A percentile compares a stretch with the other conserved stretches of the same genome.
phyloP scores from a whole-genome alignment of 1,140 invertebrate genomes.

The Microplitis mediator region DNA sequence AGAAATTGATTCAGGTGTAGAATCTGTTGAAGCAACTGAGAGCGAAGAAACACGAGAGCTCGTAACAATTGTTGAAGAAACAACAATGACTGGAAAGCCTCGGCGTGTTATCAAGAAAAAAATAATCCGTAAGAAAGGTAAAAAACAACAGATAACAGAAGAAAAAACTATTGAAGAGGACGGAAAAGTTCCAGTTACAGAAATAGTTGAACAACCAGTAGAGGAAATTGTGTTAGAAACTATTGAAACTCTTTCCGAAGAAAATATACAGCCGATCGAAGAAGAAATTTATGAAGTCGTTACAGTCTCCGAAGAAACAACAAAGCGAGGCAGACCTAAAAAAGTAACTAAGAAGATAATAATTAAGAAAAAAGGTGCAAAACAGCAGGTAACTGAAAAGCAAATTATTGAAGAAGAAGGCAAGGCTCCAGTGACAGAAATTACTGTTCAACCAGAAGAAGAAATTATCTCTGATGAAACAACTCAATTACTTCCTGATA shows the following conservation, averaged over 20 bases:
- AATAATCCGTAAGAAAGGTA: slow-evolving; percentile 55
- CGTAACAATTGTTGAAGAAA: slow-evolving; percentile 34
- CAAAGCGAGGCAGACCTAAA: slow-evolving; percentile 25
- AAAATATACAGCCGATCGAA: slow-evolving; percentile 39
- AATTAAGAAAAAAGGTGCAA: slow-evolving; percentile 43
- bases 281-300: slow-evolving; percentile 37
- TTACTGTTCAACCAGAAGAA: slow-evolving; percentile 29
- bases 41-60: slow-evolving; percentile 29
- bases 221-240: slow-evolving; percentile 60
- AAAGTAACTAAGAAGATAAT: slow-evolving; percentile 44
- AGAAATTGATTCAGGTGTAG: slow-evolving; percentile 38
- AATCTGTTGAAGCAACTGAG: slow-evolving; percentile 29
- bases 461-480: slow-evolving; percentile 10
- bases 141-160: slow-evolving; percentile 58
- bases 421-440: slow-evolving; percentile 50
- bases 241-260: slow-evolving; percentile 6
- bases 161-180: slow-evolving; percentile 52
- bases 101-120: slow-evolving; percentile 30
- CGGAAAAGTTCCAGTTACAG: slow-evolving; percentile 45
- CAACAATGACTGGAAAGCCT: slow-evolving; percentile 38
- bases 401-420: slow-evolving; percentile 58
- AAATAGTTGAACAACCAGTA: slow-evolving; percentile 20
- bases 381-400: slow-evolving; percentile 55
- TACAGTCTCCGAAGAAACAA: slow-evolving; percentile 28
- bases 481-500: slow-evolving; percentile 7